Evolutionary conservation across 2,888 invertebrate species (phyloP).

Genomic region (Nomada fucata): DNA sequence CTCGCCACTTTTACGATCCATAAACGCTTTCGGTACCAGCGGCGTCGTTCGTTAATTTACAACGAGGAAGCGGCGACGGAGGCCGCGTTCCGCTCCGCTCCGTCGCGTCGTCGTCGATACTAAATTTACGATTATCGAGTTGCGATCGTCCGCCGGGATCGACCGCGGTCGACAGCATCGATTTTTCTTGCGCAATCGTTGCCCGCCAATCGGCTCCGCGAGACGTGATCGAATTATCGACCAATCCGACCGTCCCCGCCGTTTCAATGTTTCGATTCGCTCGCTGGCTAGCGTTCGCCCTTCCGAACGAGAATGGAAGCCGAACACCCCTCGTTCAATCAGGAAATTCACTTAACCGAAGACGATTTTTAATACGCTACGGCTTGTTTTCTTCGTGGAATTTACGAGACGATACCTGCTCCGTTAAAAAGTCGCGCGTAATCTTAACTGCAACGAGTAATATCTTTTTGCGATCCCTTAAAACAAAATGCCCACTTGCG

Average conservation of each 20-base stretch:
- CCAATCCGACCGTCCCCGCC: slow-evolving; percentile 47
- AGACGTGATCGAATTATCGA: slow-evolving; percentile 63
- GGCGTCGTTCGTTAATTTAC: slow-evolving; percentile 57
- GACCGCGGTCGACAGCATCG: slow-evolving; percentile 13
- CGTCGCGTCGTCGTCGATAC: slow-evolving; percentile 33
- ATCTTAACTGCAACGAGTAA: too few species aligned
- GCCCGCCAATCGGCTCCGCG: slow-evolving; percentile 49
- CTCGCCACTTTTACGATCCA: slow-evolving; percentile 51
- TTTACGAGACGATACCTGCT: too few species aligned
- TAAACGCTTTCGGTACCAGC: slow-evolving; percentile 53
- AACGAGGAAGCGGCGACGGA: slow-evolving; percentile 40
- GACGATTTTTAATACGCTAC: too few species aligned
- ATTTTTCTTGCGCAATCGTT: slow-evolving; percentile 63
- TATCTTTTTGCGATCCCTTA: too few species aligned
- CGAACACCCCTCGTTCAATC: too few species aligned
- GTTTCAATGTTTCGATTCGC: slow-evolving; percentile 45
- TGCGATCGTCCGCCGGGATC: neutral
- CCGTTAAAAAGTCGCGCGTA: too few species aligned
- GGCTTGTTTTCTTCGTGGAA: too few species aligned
- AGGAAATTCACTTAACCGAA: too few species aligned
- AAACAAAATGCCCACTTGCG: too few species aligned
- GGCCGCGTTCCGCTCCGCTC: neutral
- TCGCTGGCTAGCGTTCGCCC: slow-evolving; percentile 33
- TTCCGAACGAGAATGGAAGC: neutral
- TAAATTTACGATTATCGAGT: slow-evolving; percentile 45